Conservation (phyloP, 53 echinoderm and acorn worm species). For the Henricia sp. region DNA sequence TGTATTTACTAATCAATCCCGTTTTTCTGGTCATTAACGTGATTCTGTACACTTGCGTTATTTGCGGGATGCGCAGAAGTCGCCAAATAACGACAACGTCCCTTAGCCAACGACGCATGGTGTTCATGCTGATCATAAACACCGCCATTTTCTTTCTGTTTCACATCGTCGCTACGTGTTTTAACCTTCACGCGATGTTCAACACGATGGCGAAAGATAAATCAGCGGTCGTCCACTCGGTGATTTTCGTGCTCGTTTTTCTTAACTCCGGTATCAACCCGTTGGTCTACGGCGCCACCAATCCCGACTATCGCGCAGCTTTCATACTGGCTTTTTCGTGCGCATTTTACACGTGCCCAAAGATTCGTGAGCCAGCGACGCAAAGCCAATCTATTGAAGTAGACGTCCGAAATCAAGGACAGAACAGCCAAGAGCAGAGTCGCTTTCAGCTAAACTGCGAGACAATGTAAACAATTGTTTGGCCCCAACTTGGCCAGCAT, state of each 20-base stretch:
- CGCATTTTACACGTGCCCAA: not conserved
- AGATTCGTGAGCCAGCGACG: not conserved
- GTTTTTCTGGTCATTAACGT: constrained; percentile 17
- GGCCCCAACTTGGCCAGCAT: no score
- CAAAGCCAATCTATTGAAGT: no score
- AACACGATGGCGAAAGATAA: not conserved
- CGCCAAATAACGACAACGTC: not conserved
- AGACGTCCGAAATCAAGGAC: no score
- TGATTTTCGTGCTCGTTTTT: constrained; percentile 22
- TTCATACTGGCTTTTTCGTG: constrained; percentile 5
- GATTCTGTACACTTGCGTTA: constrained; percentile 5
- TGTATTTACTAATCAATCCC: constrained; percentile 20
- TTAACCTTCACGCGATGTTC: constrained; percentile 28
- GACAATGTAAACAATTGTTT: no score
- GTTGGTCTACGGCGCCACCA: constrained; percentile 31
- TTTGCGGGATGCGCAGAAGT: not conserved
- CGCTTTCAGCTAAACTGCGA: no score
- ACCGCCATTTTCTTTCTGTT: constrained; percentile 31
- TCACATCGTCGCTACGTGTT: constrained; percentile 7
- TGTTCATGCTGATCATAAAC: constrained; percentile 28
- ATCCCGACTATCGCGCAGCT: constrained; percentile 35
- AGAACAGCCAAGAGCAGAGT: no score
- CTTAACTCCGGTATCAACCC: constrained; percentile 48
- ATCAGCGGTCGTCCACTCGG: not conserved
- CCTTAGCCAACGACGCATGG: constrained; percentile 14